Evolutionary conservation across 2,113 vertebrate genomes (phyloP), one percentile per base, ranked within the genome.

Genomic region (Peromyscus polionotus): DNA sequence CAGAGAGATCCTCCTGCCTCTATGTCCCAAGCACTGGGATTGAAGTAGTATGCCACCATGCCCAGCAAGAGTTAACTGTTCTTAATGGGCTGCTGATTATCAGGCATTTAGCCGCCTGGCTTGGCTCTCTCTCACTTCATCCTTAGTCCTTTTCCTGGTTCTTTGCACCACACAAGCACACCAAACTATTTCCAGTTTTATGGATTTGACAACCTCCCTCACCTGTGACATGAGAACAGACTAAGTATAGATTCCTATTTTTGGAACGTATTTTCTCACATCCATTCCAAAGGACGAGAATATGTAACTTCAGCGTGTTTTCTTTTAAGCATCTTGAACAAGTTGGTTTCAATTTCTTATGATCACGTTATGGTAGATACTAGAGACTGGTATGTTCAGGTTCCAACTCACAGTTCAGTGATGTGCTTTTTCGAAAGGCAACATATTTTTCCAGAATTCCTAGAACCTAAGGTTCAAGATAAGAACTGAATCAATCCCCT

Each of bases 81-180:
- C 79, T 85, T 90, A 95, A 65, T 72, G 88, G 93, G 59, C 59
- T 73, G 72, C 80, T 48, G 67, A 93, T 65, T 77, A 42, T 14
- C 51, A 94, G 93, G n/a, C n/a, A 77, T 48, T 59, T 22, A 67
- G 88, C 77, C 51, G 61, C 28, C 73, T 95, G 89, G n/a, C 59
- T 91, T 51, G 89, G 61, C 75, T 83, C 28, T 84, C 48, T 79
- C 63, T 89, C 77, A 83, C 81, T 8, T 75, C 48, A 72, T 59
- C 26, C 33, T 75, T 28, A 51, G 59, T 77, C 11, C 12, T 39
- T 65, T 48, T 24, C 28, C 42, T 76, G 7, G 11, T 76, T 89
- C 33, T 81, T 93, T 68, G 36, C 68, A 36, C 33, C 4, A 5
- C 67, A 31, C 85, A 22, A 63, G 14, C 42, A 63, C 39, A 87